Evolutionary conservation across 2,888 invertebrate genomes (phyloP).

Genomic region (Spialia ferax): DNA sequence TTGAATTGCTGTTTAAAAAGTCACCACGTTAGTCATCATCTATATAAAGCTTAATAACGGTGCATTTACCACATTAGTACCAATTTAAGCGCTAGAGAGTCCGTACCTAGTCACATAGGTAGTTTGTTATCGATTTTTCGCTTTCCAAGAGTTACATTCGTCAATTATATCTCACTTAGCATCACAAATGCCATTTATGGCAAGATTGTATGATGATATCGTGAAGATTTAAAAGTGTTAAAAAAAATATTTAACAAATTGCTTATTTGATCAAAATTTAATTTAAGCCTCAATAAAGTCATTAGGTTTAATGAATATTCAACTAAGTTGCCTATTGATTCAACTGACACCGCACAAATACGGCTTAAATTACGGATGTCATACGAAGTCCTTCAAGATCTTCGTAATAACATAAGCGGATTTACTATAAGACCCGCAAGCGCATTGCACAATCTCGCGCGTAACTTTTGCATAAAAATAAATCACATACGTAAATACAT

Average conservation of each 20-base stretch:
- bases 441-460: conserved; percentile 3
- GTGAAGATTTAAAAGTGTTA: too few species aligned
- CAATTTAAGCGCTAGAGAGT: background rate
- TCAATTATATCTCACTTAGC: background rate
- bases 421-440: background rate
- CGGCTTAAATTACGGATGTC: background rate
- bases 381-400: conserved; percentile 10
- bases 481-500: conserved; percentile 1
- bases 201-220: too few species aligned
- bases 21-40: background rate
- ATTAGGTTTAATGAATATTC: too few species aligned
- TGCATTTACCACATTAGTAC: background rate
- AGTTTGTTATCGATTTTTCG: background rate
- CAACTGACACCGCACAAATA: background rate
- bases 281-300: too few species aligned
- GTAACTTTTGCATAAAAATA: conserved; percentile 12
- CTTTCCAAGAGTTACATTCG: background rate
- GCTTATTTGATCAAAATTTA: too few species aligned
- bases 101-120: background rate
- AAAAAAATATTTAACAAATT: too few species aligned
- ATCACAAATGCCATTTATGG: too few species aligned
- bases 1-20: background rate
- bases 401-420: conserved; percentile 1
- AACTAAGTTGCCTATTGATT: too few species aligned
- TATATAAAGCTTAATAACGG: background rate